Percentiles rank a stretch among this genome's conserved stretches.
Conservation (phyloP, 2,888 invertebrate genomes). For the Odontomyia ornata region DNA sequence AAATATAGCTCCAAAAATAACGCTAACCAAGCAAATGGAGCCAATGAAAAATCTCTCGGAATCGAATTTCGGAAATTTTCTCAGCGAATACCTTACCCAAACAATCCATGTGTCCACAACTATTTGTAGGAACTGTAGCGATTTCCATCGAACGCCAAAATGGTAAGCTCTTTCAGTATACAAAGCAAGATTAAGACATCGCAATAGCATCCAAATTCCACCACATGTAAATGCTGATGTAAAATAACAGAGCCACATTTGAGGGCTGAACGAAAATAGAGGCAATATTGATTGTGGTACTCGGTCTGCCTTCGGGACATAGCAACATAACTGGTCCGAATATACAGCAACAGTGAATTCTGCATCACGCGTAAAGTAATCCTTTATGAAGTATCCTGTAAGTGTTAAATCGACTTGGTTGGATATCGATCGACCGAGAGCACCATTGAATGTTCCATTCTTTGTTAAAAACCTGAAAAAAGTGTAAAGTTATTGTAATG, state of each 20-base stretch:
- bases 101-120: conserved; percentile 60
- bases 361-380: conserved; percentile 60
- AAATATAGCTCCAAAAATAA: conserved; percentile 62
- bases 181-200: conserved; percentile 43
- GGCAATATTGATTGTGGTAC: conserved; percentile 63
- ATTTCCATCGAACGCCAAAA: conserved; percentile 20
- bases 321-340: conserved; percentile 62
- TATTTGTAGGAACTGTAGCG: conserved; percentile 54
- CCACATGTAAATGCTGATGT: conserved; percentile 54
- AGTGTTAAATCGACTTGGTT: conserved; percentile 60
- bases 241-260: conserved; percentile 60
- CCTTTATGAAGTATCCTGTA: conserved; percentile 63
- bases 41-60: conserved; percentile 62
- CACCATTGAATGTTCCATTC: conserved; percentile 62
- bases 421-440: conserved; percentile 59
- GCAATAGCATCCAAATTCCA: conserved; percentile 57
- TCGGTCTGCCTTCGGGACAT: conserved; percentile 61
- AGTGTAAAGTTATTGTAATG: too few species aligned
- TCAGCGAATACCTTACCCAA: conserved; percentile 59
- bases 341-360: conserved; percentile 61
- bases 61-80: conserved; percentile 58
- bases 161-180: not conserved
- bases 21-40: conserved; percentile 61
- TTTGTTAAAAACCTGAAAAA: conserved; percentile 56
- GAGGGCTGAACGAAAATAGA: conserved; percentile 58